Evolutionary conservation across 2,888 invertebrate species (phyloP).

Genomic region (Escarpia spicata): DNA sequence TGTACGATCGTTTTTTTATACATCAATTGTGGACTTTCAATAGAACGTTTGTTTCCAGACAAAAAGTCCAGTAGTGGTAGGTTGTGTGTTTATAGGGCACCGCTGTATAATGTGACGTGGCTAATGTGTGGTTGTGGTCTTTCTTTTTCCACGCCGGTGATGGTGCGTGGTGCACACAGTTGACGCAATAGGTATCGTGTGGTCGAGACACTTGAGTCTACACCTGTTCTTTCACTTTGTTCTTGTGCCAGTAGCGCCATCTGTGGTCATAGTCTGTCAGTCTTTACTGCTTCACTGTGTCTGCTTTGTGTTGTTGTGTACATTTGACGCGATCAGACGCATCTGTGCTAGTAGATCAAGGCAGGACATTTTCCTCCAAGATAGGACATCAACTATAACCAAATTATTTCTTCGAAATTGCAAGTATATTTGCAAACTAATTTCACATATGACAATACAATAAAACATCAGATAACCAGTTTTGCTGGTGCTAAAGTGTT

Average conservation of each 20-base stretch:
- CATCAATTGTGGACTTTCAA: not conserved
- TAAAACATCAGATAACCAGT: too few relatives aligned
- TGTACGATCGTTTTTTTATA: too few relatives aligned
- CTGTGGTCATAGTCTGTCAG: not conserved
- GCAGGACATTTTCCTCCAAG: not conserved
- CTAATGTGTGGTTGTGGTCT: constrained; percentile 1
- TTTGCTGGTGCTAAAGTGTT: too few relatives aligned
- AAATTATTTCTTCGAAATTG: too few relatives aligned
- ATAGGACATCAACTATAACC: too few relatives aligned
- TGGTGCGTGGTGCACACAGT: not conserved
- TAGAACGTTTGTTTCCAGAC: not conserved
- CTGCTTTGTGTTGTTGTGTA: not conserved
- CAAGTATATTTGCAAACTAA: too few relatives aligned
- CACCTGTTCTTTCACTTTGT: not conserved
- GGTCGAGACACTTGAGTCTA: not conserved
- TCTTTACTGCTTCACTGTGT: not conserved
- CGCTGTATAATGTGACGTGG: not conserved
- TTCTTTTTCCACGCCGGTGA: not conserved
- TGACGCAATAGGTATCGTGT: constrained; percentile 4
- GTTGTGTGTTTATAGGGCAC: not conserved
- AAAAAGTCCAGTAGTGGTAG: constrained; percentile 12
- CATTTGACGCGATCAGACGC: not conserved
- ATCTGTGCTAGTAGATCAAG: not conserved
- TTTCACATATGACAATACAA: too few relatives aligned
- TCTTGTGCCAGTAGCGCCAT: not conserved